A percentile compares a stretch with the other conserved stretches of the same genome.
Evolutionary conservation across 2,797 vertebrate genomes (phyloP).

Genomic region (Brachymystax lenok): DNA sequence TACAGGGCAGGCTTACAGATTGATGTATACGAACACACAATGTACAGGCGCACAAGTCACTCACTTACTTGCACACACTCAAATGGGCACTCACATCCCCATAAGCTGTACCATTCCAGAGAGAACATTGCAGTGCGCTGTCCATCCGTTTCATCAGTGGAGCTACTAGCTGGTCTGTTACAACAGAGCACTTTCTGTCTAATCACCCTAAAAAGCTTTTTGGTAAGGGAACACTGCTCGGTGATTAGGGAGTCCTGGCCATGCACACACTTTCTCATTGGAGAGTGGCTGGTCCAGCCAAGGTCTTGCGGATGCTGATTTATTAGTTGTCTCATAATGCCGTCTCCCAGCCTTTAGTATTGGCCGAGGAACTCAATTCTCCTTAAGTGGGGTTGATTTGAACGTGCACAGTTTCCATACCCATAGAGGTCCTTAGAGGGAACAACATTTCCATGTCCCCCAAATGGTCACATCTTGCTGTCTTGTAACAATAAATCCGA

Average conservation of each 20-base stretch:
- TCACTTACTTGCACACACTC: neutral
- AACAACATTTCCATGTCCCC: neutral
- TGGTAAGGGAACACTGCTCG: neutral
- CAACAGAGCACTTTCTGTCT: neutral
- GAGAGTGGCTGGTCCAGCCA: no score
- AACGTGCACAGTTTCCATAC: neutral
- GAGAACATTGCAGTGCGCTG: neutral
- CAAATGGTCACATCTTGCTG: neutral
- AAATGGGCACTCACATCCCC: neutral
- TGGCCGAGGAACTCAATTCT: neutral
- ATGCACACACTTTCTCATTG: neutral
- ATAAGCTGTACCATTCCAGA: neutral
- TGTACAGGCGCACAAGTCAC: neutral
- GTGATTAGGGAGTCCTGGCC: neutral
- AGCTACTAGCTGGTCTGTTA: neutral
- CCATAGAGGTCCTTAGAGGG: neutral
- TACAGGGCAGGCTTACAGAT: neutral
- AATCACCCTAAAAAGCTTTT: conserved; percentile 3
- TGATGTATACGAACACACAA: neutral
- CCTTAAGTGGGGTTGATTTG: no score
- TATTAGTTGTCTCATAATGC: neutral
- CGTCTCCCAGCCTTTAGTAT: neutral
- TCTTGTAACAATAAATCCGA: no score
- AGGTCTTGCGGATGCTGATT: neutral
- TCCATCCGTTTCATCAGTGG: conserved; percentile 2